Base-by-base conservation (phyloP, 2,888 invertebrate species). In the Drosophila prostipennis region DNA sequence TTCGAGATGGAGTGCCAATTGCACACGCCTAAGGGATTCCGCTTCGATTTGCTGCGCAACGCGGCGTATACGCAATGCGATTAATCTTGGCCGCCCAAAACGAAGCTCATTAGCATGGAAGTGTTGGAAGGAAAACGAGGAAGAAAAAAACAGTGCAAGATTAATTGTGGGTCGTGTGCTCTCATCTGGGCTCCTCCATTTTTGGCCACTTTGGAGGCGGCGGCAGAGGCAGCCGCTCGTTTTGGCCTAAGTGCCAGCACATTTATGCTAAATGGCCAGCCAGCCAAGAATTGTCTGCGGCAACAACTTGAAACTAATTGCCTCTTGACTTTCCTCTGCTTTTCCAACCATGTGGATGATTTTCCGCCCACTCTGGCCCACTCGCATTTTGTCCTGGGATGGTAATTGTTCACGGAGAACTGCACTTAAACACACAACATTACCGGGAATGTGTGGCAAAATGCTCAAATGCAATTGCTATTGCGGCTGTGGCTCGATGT, bases 1-100 rank as follows among this genome's bases (percentile, higher is more conserved):
- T 43, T 52, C 49, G 69, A 60, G 80, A 85, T 77, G 72, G 75
- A 77, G 86, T 82, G 86, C 36, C 78, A 80, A 82, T 71, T 72
- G 76, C 54, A 75, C 42, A 71, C 77, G 65, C 70, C 68, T 53
- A 19, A 49, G 46, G 54, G 34, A 53, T 67, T 56, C 56, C 14
- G 52, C 59, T 45, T 56, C 55, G 55, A 74, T 70, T 48, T 58
- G 59, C 26, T 48, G 53, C 45, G 23, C 80, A 74, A 75, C 69
- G 57, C 54, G 26, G 46, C 71, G 77, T 68, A 68, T 73, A 57
- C 77, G 74, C 71, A 80, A 72, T 55, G 59, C 61, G 71, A 82
- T 86, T 82, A 77, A 80, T 86, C 80, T 82, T 63, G 3, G 39
- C 29, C 8, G 53, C 39, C 37, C 37, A 58, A 72, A 63, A 58